phyloP scores from a whole-genome alignment of 1,140 invertebrate genomes.

The Dendroctonus ponderosae region DNA sequence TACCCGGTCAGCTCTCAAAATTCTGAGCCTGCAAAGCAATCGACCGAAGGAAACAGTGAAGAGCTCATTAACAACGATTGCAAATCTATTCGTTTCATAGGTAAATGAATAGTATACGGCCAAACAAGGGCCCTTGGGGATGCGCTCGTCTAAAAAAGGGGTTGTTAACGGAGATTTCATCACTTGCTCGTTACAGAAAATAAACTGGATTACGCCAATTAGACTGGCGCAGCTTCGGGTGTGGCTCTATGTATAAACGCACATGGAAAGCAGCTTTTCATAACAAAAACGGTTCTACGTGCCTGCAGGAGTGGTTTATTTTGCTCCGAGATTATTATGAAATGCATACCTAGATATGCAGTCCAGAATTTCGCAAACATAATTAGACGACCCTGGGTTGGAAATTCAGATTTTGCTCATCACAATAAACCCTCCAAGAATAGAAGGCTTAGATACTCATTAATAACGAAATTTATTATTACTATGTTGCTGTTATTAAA shows the following conservation, averaged over 20 bases:
- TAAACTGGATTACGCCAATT: conserved; percentile 30
- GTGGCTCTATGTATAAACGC: not conserved
- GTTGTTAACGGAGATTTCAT: conserved; percentile 26
- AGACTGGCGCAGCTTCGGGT: conserved; percentile 9
- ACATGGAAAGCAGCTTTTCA: conserved; percentile 14
- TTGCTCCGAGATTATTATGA: too few species aligned
- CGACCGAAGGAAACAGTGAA: conserved; percentile 13
- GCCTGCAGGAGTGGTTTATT: too few species aligned
- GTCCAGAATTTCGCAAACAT: too few species aligned
- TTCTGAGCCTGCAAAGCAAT: conserved; percentile 4
- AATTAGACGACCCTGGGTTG: too few species aligned
- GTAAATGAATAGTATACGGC: conserved; percentile 16
- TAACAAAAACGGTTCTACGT: too few species aligned
- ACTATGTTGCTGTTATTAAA: too few species aligned
- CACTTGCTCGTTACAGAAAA: conserved; percentile 29
- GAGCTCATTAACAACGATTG: conserved; percentile 19
- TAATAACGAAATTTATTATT: too few species aligned
- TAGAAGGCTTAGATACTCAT: too few species aligned
- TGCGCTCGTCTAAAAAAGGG: not conserved
- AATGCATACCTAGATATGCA: too few species aligned
- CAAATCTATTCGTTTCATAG: conserved; percentile 11
- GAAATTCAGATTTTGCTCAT: too few species aligned
- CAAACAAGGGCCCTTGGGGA: conserved; percentile 8
- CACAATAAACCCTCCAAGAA: too few species aligned
- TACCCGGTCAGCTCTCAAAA: not conserved